Evolutionary conservation across 2,888 invertebrate genomes (phyloP).

Genomic region (Caenorhabditis macrosperma): DNA sequence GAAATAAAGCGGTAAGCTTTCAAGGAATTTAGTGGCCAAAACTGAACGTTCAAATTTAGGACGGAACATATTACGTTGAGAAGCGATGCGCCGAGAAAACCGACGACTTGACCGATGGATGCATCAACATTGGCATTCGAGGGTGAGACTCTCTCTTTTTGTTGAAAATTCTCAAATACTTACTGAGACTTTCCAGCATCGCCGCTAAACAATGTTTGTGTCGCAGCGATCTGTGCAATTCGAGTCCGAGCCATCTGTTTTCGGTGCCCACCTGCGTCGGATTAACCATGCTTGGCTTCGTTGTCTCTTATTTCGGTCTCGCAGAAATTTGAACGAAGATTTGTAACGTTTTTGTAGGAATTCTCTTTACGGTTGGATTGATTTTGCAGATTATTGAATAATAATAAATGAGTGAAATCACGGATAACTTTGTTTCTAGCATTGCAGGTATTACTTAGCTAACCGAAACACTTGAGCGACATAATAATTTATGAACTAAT

Average conservation of each 20-base stretch:
- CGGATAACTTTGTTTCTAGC: not conserved
- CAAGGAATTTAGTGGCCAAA: not conserved
- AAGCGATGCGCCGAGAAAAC: slow-evolving; percentile 60
- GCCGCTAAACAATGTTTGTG: slow-evolving; percentile 61
- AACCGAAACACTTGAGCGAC: too few species aligned
- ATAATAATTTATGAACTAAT: too few species aligned
- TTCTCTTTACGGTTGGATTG: slow-evolving; percentile 20
- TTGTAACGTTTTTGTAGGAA: not conserved
- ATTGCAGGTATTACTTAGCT: too few species aligned
- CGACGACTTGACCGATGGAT: slow-evolving; percentile 61
- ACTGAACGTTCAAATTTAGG: slow-evolving; percentile 37
- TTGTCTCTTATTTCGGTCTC: not conserved
- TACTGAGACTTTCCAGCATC: too few species aligned
- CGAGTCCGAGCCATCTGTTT: slow-evolving; percentile 15
- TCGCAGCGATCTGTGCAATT: slow-evolving; percentile 55
- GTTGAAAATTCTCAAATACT: too few species aligned
- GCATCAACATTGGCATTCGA: slow-evolving; percentile 55
- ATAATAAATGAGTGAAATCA: too few species aligned
- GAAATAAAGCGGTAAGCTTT: slow-evolving; percentile 48
- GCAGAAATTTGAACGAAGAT: not conserved
- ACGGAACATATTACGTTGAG: slow-evolving; percentile 63
- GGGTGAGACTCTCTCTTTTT: slow-evolving; percentile 51
- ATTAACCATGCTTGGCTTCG: slow-evolving; percentile 25
- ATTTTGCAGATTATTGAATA: not conserved
- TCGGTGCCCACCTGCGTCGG: slow-evolving; percentile 14